These are phyloP conservation scores for Drosophila burlai DNA, from an alignment of 1,140 invertebrate species.

Conservation along the genomic window DNA sequence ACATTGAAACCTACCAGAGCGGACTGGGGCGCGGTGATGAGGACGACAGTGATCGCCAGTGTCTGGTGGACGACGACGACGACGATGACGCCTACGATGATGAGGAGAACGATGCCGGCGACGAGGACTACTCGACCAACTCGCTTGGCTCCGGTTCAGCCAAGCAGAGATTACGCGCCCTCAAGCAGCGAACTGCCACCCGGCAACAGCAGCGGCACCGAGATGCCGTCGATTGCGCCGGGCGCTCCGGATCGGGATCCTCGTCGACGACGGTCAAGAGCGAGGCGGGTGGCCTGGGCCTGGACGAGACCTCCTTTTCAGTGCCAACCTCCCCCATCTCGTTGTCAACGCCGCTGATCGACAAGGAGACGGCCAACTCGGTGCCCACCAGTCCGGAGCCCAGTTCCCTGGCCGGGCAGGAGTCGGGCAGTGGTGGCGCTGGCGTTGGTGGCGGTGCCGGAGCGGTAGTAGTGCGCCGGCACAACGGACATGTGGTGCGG, in stretches of 20 bases:
- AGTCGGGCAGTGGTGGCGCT: slow-evolving; percentile 76
- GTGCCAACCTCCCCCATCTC: slow-evolving; percentile 84
- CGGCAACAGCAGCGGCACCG: slow-evolving; percentile 64
- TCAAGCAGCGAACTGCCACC: slow-evolving; percentile 69
- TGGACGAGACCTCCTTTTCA: slow-evolving; percentile 83
- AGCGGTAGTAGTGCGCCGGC: slow-evolving; percentile 83
- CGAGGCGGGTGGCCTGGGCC: slow-evolving; percentile 55
- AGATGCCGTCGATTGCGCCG: slow-evolving; percentile 69
- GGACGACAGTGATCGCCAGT: slow-evolving; percentile 79
- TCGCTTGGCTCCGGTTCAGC: slow-evolving; percentile 73
- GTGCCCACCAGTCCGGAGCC: slow-evolving; percentile 92
- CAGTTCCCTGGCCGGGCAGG: slow-evolving; percentile 85
- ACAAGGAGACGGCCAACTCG: slow-evolving; percentile 87
- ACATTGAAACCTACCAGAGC: slow-evolving; percentile 83
- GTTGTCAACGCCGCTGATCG: slow-evolving; percentile 76
- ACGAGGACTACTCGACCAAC: slow-evolving; percentile 79
- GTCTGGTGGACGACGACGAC: slow-evolving; percentile 71
- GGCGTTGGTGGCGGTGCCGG: slow-evolving; percentile 79
- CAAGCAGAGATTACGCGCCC: slow-evolving; percentile 72
- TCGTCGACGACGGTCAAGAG: slow-evolving; percentile 81
- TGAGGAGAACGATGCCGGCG: slow-evolving; percentile 78
- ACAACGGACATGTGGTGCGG: slow-evolving; percentile 74
- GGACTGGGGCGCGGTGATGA: slow-evolving; percentile 69
- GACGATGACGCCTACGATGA: slow-evolving; percentile 72
- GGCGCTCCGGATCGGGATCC: slow-evolving; percentile 60